Base-by-base conservation (phyloP, 2,113 vertebrate genomes). In the Phrynosoma platyrhinos region DNA sequence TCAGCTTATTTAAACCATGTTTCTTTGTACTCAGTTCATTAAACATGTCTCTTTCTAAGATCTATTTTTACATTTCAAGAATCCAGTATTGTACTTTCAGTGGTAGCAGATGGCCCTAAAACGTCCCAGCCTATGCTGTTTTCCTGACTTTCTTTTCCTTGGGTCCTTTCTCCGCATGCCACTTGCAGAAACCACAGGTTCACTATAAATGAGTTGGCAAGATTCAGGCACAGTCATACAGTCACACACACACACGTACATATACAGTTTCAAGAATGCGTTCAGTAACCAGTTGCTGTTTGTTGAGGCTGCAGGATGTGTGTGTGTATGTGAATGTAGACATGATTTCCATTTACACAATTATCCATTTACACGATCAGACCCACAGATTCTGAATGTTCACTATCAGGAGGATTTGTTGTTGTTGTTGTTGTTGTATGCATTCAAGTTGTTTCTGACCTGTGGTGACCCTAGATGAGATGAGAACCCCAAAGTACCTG, bases 1-100 rank as follows among this genome's bases (percentile, higher is more conserved):
- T 94, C 94, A 95, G 94, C 95, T 95, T 95, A 94, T 95, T 95
- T 94, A 94, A 64, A 89, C 92, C 92, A 92, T 92, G 94, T 94
- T 94, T 92, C 94, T 96, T 95, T 95, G 94, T 95, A 90, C 83
- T 92, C 94, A 95, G 91, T 95, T 96, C 95, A 95, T 96, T 95
- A 95, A 95, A 95, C 95, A 92, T 92, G 95, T 94, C 94, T 94
- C 95, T 92, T 96, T 94, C 93, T 88, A 94, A 95, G 94, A 95
- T 94, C 94, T 94, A 94, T 95, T 95, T 94, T 95, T 94, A 94
- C 94, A 93, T 94, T 96, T 96, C 94, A 94, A 95, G 95, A 94
- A 94, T 94, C 93, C 91, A 94, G 94, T 93, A 94, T 95, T 95
- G 95, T 96, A 93, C 92, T 94, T 94, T 62, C 62, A 91, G 93